Percentiles rank a stretch among this genome's conserved stretches.
Evolutionary conservation across 2,888 invertebrate genomes (phyloP).

Genomic region (Meliscaeva auricollis): DNA sequence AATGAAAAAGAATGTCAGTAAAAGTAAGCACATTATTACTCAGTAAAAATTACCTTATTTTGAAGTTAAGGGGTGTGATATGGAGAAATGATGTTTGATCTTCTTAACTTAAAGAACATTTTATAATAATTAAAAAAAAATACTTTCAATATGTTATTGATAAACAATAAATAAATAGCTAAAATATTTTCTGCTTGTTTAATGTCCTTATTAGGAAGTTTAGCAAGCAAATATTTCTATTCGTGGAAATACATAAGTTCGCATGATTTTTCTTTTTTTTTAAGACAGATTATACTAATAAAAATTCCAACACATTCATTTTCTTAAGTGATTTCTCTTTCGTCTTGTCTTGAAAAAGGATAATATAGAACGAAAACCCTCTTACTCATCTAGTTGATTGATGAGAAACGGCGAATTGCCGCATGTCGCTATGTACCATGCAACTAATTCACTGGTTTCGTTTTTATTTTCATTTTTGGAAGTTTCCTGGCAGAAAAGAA

Average conservation of each 20-base stretch:
- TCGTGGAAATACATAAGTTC: conserved; percentile 8
- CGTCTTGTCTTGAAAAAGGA: conserved; percentile 70
- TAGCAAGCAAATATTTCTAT: too few species aligned
- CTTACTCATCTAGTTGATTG: conserved; percentile 69
- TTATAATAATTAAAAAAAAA: too few species aligned
- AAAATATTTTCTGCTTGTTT: too few species aligned
- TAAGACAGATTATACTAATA: conserved; percentile 69
- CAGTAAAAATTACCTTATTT: conserved; percentile 52
- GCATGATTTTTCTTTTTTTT: conserved; percentile 8
- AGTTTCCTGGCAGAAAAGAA: conserved; percentile 46
- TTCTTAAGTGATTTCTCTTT: conserved; percentile 70
- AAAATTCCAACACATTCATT: conserved; percentile 74
- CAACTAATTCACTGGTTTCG: conserved; percentile 72
- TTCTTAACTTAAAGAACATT: too few species aligned
- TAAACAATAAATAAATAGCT: too few species aligned
- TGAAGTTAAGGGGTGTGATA: conserved; percentile 40
- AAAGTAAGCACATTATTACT: conserved; percentile 61
- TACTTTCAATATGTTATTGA: too few species aligned
- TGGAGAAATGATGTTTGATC: conserved; percentile 6
- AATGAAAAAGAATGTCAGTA: conserved; percentile 58
- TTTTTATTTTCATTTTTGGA: conserved; percentile 57
- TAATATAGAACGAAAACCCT: conserved; percentile 56
- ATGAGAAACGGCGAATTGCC: conserved; percentile 70
- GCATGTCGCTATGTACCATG: conserved; percentile 58
- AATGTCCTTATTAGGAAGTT: too few species aligned